phyloP scores from a whole-genome alignment of 1,140 invertebrate genomes.

The Alviniconcha marisindica region DNA sequence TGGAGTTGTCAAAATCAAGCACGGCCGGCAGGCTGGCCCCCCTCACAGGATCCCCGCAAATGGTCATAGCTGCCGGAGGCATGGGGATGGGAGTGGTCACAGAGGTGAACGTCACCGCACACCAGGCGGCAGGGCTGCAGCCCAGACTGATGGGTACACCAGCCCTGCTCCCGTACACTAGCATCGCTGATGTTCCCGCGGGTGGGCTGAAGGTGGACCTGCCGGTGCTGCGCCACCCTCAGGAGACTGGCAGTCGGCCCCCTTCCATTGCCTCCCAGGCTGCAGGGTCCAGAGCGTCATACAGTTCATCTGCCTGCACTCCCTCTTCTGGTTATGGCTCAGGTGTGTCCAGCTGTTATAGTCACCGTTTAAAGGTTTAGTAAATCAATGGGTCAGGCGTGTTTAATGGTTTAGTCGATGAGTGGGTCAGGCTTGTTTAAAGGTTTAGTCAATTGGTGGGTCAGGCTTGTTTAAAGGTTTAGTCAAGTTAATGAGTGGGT shows the following conservation, averaged over 20 bases:
- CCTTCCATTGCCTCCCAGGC: background rate
- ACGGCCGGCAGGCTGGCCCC: background rate
- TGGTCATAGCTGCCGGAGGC: background rate
- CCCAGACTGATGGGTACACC: no score
- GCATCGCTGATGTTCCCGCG: background rate
- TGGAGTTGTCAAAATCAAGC: no score
- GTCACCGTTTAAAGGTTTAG: no score
- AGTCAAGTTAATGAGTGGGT: no score
- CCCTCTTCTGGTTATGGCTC: conserved; percentile 13
- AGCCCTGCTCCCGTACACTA: background rate
- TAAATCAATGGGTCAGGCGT: no score
- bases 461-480: no score
- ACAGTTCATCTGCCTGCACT: background rate
- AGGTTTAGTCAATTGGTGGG: no score
- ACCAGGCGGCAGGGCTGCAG: no score
- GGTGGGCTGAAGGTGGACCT: background rate
- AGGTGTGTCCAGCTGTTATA: background rate
- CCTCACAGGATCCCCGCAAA: background rate
- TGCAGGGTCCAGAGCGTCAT: background rate
- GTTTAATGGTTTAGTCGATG: no score
- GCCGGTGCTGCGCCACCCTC: background rate
- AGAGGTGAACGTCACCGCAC: background rate
- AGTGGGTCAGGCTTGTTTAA: no score
- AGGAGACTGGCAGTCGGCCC: background rate
- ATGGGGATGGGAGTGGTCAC: conserved; percentile 17